Percentiles rank a stretch among this genome's conserved stretches.
Conservation (phyloP, 2,113 vertebrate species). For the Sterna hirundo region DNA sequence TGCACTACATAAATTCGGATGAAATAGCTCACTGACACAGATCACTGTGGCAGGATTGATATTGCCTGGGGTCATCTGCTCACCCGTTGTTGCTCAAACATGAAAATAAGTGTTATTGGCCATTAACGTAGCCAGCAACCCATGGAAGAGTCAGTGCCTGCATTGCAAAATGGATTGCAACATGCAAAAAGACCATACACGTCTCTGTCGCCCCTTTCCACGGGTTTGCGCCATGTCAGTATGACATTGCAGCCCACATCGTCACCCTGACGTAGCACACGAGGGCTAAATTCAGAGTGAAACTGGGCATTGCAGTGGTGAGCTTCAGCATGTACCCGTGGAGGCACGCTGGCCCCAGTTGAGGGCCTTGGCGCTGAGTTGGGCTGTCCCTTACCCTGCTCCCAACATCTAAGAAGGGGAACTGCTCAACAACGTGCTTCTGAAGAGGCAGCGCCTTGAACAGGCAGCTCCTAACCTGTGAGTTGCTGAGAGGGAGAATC, state of each 20-base stretch:
- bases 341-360: rapidly evolving
- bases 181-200: background rate
- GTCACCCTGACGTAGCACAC: background rate
- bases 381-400: background rate
- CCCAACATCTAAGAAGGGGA: background rate
- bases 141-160: background rate
- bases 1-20: background rate
- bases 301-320: background rate
- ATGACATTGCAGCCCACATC: too few species aligned
- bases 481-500: background rate
- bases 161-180: background rate
- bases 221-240: rapidly evolving
- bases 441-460: background rate
- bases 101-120: background rate
- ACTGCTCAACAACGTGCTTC: rapidly evolving
- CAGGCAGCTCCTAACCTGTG: background rate
- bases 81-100: background rate
- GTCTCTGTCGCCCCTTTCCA: background rate
- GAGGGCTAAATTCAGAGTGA: background rate
- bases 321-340: background rate
- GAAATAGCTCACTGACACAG: background rate
- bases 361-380: background rate
- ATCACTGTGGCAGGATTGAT: background rate
- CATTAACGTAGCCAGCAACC: background rate
- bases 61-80: too few species aligned